A percentile compares a stretch with the other conserved stretches of the same genome.
phyloP scores from a whole-genome alignment of 2,113 vertebrate genomes.

The Pseudolaguvia tuberculata region DNA sequence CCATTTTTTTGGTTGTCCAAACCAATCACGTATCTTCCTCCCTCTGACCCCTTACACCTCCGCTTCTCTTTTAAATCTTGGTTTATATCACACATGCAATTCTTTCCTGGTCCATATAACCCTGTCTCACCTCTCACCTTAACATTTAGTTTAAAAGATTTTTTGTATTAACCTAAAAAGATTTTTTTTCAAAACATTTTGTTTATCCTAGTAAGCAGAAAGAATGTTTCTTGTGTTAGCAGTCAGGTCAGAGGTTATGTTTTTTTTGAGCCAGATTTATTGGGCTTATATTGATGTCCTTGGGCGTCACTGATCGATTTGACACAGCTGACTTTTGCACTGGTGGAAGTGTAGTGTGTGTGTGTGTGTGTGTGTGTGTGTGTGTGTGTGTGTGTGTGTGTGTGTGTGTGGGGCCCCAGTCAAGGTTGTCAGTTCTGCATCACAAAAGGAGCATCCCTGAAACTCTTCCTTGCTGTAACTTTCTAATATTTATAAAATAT shows the following conservation, averaged over 20 bases:
- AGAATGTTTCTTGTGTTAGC: conserved; percentile 20
- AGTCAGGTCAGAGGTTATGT: conserved; percentile 35
- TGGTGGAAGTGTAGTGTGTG: conserved; percentile 30
- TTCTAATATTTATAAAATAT: not conserved
- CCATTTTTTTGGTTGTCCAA: conserved; percentile 31
- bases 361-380: conserved; percentile 30
- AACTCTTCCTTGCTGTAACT: not conserved
- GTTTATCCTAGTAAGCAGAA: conserved; percentile 9
- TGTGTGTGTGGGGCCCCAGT: too few relatives aligned
- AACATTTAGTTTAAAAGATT: conserved; percentile 10
- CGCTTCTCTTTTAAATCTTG: not conserved
- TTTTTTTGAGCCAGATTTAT: conserved; percentile 45
- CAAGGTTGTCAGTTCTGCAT: not conserved
- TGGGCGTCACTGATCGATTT: conserved; percentile 57
- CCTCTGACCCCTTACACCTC: conserved; percentile 11
- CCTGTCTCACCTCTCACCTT: conserved; percentile 32
- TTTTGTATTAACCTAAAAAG: conserved; percentile 20
- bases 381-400: conserved; percentile 30
- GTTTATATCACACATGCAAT: conserved; percentile 9
- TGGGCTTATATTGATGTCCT: conserved; percentile 55
- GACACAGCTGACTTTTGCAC: conserved; percentile 47
- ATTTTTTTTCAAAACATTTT: not conserved
- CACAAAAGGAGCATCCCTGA: not conserved
- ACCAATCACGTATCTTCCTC: conserved; percentile 23
- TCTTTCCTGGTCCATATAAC: conserved; percentile 18